Base-by-base conservation (phyloP, 2,113 vertebrate species). In the Corydoras maculifer region DNA sequence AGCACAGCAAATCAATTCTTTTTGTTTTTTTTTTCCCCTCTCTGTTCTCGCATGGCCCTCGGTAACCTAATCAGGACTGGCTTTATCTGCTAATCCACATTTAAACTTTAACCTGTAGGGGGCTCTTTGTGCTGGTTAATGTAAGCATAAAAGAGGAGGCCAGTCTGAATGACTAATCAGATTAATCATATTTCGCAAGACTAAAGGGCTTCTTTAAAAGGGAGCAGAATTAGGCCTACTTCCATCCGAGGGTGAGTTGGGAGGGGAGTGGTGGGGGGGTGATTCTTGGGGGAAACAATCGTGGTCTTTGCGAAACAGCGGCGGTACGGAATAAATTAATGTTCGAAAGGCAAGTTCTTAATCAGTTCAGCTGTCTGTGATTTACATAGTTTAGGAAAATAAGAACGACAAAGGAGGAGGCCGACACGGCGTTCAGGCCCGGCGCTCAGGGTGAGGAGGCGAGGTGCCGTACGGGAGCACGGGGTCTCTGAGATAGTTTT, bases 91-190 rank as follows among this genome's bases (percentile, higher is more conserved):
- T 97, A 96, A 95, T 98, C 95, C 94, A 96, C 94, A 92, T 95
- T 98, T 98, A 97, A 97, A 98, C 94, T 96, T 94, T 96, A 97
- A 96, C 93, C 94, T 94, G 93, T 93, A 91, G 93, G 94, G 93
- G 91, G 88, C 92, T 94, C 91, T 97, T 98, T 97, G 93, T 96
- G 92, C 91, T 92, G 89, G 90, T 92, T 95, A 97, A 98, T 96
- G 89, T 94, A 94, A 91, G 90, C 90, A 93, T 91, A 95, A 94
- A 94, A 88, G 88, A 86, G 92, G 86, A 87, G 89, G 87, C 85
- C 82, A 77, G 87, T 83, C 87, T 88, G 93, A 94, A 94, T 93
- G 89, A 88, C 89, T 96, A 96, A 97, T 99, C 91, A 95, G 92
- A 98, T 95, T 93, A 93, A 94, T 94, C 91, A 94, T 94, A 94